phyloP scores from a whole-genome alignment of 1,140 invertebrate species.

The Drosophila sp. region DNA sequence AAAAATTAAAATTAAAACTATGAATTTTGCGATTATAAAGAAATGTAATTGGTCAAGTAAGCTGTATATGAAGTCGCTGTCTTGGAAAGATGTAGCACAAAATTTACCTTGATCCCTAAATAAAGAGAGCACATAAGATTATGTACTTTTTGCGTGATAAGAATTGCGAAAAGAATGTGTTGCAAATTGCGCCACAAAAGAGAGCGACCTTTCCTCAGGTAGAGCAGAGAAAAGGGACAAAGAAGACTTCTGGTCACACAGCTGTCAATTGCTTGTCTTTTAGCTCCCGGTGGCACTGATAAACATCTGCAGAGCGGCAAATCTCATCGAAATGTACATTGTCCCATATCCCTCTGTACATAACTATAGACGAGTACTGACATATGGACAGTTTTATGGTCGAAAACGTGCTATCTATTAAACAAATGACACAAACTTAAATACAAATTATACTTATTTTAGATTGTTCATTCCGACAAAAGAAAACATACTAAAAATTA shows the following conservation, averaged over 20 bases:
- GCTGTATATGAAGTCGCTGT: no score
- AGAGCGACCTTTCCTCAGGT: conserved; percentile 26
- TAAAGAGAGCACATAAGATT: conserved; percentile 5
- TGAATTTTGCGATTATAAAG: no score
- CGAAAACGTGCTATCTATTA: no score
- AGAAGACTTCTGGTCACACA: conserved; percentile 21
- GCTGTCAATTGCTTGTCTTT: conserved; percentile 16
- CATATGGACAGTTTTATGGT: no score
- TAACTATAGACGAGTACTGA: not conserved
- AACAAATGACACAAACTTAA: no score
- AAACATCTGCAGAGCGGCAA: conserved; percentile 46
- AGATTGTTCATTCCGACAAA: no score
- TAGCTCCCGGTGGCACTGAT: conserved; percentile 4
- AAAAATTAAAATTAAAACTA: no score
- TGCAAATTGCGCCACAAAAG: conserved; percentile 13
- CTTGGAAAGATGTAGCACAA: not conserved
- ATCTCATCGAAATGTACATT: conserved; percentile 5
- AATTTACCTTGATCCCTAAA: not conserved
- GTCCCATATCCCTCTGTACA: no score
- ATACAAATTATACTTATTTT: no score
- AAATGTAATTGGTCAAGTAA: no score
- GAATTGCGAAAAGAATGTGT: not conserved
- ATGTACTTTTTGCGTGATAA: not conserved
- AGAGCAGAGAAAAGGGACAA: not conserved
- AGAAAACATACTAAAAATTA: no score